These are phyloP conservation scores for Muscicapa striata DNA, from an alignment of 2,797 vertebrate species.

Conservation along the genomic window DNA sequence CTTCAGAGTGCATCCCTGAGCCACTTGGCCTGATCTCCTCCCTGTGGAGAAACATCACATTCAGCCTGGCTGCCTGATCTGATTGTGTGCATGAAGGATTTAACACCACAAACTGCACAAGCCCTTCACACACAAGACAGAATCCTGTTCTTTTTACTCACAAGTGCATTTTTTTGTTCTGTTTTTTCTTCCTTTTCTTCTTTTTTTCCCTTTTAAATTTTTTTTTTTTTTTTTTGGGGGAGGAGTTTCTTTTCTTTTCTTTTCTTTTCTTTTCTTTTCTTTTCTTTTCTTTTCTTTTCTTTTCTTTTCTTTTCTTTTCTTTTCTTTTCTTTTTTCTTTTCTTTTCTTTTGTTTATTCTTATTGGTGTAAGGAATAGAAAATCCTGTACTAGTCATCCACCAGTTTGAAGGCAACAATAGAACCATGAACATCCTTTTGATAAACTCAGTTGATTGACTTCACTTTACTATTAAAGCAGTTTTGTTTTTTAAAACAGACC, in stretches of 20 bases:
- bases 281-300: too few relatives aligned
- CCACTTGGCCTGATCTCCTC: neutral
- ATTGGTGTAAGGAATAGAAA: neutral
- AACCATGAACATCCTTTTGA: neutral
- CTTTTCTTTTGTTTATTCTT: neutral
- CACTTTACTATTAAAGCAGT: neutral
- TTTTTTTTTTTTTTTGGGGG: too few relatives aligned
- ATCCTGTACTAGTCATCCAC: neutral
- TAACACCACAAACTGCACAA: neutral
- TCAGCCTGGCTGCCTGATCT: neutral
- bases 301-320: too few relatives aligned
- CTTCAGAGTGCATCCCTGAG: constrained; percentile 5
- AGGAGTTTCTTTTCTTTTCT: neutral
- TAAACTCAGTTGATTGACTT: neutral
- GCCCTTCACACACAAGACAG: neutral
- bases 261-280: accelerated
- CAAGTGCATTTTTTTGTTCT: accelerated
- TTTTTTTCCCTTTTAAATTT: accelerated
- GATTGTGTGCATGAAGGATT: neutral
- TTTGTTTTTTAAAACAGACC: neutral
- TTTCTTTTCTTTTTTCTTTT: too few relatives aligned
- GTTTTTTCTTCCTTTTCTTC: too few relatives aligned
- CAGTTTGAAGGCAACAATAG: neutral
- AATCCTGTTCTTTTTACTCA: neutral
- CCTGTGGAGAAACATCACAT: neutral